Evolutionary conservation across 2,797 vertebrate genomes (phyloP).

Genomic region (Pipistrellus pipistrellus): DNA sequence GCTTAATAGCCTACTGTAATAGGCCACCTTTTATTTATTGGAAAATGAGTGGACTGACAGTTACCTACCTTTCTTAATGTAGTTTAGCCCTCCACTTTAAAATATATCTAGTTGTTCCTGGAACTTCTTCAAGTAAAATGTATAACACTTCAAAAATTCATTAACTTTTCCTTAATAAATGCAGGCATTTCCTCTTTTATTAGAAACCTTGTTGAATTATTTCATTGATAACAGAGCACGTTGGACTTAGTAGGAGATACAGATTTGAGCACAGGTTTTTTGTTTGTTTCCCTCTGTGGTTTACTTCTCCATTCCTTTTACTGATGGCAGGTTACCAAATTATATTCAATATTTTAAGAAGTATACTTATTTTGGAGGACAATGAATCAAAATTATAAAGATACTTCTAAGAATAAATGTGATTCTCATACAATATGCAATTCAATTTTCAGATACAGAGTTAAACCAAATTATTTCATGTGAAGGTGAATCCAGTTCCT

Average conservation of each 20-base stretch:
- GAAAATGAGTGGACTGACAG: background rate
- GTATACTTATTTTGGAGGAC: constrained; percentile 41
- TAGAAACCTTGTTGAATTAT: constrained; percentile 66
- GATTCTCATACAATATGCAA: constrained; percentile 40
- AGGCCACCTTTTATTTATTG: background rate
- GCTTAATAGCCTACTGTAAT: background rate
- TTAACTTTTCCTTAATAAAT: constrained; percentile 73
- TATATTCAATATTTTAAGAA: constrained; percentile 44
- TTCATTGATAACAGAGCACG: constrained; percentile 23
- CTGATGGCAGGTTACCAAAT: constrained; percentile 65
- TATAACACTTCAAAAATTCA: constrained; percentile 71
- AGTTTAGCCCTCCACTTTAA: constrained; percentile 10
- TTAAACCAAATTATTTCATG: constrained; percentile 61
- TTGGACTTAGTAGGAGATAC: constrained; percentile 7
- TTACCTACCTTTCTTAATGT: constrained; percentile 36
- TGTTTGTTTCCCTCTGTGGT: background rate
- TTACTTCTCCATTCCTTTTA: constrained; percentile 53
- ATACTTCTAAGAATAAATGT: constrained; percentile 51
- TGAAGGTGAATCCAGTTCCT: constrained; percentile 43
- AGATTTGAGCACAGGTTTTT: constrained; percentile 71
- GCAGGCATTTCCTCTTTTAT: constrained; percentile 72
- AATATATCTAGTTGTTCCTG: constrained; percentile 59
- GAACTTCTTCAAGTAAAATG: constrained; percentile 72
- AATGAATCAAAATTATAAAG: constrained; percentile 35
- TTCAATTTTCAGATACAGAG: constrained; percentile 11